phyloP scores from a whole-genome alignment of 2,113 vertebrate species.

The Bos javanicus region DNA sequence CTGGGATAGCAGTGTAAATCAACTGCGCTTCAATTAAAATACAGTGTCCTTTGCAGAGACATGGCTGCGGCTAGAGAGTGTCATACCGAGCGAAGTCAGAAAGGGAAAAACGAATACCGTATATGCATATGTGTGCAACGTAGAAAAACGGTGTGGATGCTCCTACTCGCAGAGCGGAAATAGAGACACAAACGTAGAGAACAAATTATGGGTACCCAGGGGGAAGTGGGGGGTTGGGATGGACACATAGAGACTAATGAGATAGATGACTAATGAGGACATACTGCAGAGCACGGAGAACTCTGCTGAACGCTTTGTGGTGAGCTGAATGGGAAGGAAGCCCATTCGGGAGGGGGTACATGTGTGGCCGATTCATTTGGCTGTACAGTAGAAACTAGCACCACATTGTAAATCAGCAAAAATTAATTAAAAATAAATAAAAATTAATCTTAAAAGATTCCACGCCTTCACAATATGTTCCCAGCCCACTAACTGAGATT shows the following conservation, averaged over 20 bases:
- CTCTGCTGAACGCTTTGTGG: not conserved
- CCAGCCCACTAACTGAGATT: rapidly evolving
- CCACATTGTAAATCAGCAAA: not conserved
- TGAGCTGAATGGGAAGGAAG: not conserved
- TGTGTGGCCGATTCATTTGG: not conserved
- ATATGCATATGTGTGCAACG: not conserved
- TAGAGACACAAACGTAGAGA: not conserved
- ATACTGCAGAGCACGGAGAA: rapidly evolving
- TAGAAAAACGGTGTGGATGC: not conserved
- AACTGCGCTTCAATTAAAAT: not conserved
- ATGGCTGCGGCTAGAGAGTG: not conserved
- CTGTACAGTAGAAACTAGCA: not conserved
- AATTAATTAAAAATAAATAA: not conserved
- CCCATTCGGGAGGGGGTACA: rapidly evolving
- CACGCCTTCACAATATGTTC: rapidly evolving
- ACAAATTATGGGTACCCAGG: rapidly evolving
- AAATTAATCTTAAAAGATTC: not conserved
- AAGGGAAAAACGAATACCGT: rapidly evolving
- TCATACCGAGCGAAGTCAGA: not conserved
- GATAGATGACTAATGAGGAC: not conserved
- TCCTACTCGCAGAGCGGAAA: not conserved
- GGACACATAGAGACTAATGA: not conserved
- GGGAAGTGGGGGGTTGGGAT: not conserved
- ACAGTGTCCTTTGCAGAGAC: not conserved
- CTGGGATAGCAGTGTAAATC: not conserved